phyloP scores from a whole-genome alignment of 2,113 vertebrate species.

The Heterotis niloticus region DNA sequence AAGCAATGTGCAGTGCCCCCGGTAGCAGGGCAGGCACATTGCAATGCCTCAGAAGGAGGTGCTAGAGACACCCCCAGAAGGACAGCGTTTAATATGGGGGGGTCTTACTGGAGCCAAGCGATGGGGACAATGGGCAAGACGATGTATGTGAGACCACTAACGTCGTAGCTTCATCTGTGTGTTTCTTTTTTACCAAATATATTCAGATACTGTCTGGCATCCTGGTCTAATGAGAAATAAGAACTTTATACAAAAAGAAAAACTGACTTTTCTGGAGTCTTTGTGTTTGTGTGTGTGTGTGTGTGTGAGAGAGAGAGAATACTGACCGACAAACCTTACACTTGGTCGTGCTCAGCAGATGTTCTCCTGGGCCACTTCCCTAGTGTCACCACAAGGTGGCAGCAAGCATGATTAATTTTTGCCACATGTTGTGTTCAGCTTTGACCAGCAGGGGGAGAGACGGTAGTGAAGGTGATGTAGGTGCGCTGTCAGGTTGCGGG shows the following conservation, averaged over 20 bases:
- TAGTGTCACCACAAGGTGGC: slow-evolving; percentile 4
- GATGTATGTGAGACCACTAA: slow-evolving; percentile 66
- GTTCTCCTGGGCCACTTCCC: too few relatives aligned
- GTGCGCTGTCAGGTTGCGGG: too few relatives aligned
- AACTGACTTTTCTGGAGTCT: slow-evolving; percentile 44
- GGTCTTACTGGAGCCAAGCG: too few relatives aligned
- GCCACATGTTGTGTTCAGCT: too few relatives aligned
- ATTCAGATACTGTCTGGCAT: slow-evolving; percentile 68
- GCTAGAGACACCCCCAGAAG: too few relatives aligned
- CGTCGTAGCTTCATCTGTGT: slow-evolving; percentile 35
- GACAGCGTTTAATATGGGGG: too few relatives aligned
- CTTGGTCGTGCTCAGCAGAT: too few relatives aligned
- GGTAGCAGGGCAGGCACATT: background rate
- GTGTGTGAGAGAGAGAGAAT: slow-evolving; percentile 34
- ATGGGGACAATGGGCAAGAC: slow-evolving; percentile 35
- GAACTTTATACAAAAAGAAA: slow-evolving; percentile 72
- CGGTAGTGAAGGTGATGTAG: background rate
- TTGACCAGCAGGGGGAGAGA: slow-evolving; percentile 5
- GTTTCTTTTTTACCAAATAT: slow-evolving; percentile 54
- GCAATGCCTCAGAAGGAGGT: slow-evolving; percentile 6
- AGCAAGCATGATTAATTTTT: background rate
- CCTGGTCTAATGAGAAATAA: slow-evolving; percentile 63
- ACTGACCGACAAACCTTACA: too few relatives aligned
- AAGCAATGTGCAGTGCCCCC: background rate
- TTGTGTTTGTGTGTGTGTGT: slow-evolving; percentile 28